These are phyloP conservation scores for Biston betularia DNA, from an alignment of 2,888 invertebrate genomes.

Conservation along the genomic window DNA sequence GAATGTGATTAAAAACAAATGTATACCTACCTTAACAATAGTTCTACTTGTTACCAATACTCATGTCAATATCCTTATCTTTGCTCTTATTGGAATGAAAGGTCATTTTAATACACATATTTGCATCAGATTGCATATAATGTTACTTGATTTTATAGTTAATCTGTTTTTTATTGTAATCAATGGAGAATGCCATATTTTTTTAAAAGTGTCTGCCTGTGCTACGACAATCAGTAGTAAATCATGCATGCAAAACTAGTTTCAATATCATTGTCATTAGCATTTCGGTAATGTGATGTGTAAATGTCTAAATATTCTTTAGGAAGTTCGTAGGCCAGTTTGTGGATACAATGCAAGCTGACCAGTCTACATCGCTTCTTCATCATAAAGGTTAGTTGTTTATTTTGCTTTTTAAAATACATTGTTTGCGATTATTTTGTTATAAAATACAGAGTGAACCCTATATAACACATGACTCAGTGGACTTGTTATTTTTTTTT, in stretches of 20 bases:
- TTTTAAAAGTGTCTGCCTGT: background rate
- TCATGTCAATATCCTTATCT: background rate
- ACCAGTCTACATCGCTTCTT: constrained; percentile 40
- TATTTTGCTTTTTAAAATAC: constrained; percentile 11
- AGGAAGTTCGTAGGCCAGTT: constrained; percentile 29
- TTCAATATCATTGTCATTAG: constrained; percentile 12
- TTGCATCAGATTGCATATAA: background rate
- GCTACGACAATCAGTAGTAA: background rate
- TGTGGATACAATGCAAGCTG: constrained; percentile 39
- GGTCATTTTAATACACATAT: constrained; percentile 3
- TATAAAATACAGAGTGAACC: background rate
- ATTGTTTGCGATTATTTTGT: background rate
- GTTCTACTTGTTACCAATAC: no score
- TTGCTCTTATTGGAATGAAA: constrained; percentile 5
- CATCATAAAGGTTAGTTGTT: constrained; percentile 39
- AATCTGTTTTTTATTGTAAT: background rate
- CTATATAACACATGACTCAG: background rate
- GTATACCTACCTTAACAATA: background rate
- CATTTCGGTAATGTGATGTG: constrained; percentile 12
- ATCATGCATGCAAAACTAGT: constrained; percentile 13
- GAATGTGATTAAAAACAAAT: constrained; percentile 4
- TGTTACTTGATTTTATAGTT: no score
- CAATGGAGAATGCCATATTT: background rate
- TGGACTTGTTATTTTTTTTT: background rate
- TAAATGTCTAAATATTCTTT: constrained; percentile 4